Conservation (phyloP, 2,888 invertebrate genomes). For the Caenorhabditis auriculariae region DNA sequence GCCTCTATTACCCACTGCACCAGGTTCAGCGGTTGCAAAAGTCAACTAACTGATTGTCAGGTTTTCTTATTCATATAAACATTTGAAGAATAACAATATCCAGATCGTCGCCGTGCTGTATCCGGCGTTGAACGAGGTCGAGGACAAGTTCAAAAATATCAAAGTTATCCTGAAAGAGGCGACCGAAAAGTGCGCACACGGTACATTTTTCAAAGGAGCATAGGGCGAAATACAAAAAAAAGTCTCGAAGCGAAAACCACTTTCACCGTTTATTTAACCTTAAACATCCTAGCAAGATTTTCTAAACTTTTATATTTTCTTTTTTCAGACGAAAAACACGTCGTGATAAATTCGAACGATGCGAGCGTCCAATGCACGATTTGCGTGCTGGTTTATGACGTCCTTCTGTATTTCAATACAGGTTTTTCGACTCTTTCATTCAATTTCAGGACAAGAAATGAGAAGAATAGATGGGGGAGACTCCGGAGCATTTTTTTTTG, state of each 20-base stretch:
- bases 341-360: slow-evolving; percentile 5
- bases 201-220: background rate
- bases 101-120: slow-evolving; percentile 11
- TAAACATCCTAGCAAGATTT: too few relatives aligned
- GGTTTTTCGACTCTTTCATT: background rate
- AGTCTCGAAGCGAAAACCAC: too few relatives aligned
- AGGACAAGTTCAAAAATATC: slow-evolving; percentile 1
- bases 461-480: too few relatives aligned
- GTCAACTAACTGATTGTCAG: slow-evolving; percentile 5
- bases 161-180: background rate
- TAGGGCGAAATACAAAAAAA: too few relatives aligned
- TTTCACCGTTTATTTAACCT: too few relatives aligned
- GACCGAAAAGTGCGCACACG: slow-evolving; percentile 1
- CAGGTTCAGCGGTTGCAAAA: slow-evolving; percentile 4
- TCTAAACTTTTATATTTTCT: too few relatives aligned
- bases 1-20: slow-evolving; percentile 2
- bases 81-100: background rate
- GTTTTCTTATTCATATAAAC: background rate
- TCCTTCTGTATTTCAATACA: slow-evolving; percentile 22
- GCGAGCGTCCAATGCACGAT: slow-evolving; percentile 15
- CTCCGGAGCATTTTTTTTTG: too few relatives aligned
- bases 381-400: slow-evolving; percentile 26
- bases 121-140: slow-evolving; percentile 1
- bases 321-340: slow-evolving; percentile 1
- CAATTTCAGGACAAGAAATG: background rate